These are phyloP conservation scores for Acrobasis repandana DNA, from an alignment of 2,888 invertebrate species.

Conservation along the genomic window DNA sequence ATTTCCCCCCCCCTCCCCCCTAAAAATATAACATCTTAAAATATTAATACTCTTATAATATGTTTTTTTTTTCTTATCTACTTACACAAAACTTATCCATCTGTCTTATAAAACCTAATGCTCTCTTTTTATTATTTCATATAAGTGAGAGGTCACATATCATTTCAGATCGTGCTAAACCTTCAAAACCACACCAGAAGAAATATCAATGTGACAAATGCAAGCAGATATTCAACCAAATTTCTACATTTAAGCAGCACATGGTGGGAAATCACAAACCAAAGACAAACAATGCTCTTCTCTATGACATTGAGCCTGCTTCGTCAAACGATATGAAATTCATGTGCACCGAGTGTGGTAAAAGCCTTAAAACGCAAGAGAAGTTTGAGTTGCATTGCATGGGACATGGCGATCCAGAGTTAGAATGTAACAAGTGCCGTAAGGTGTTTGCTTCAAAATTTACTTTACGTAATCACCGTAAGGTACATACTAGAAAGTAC, in stretches of 20 bases:
- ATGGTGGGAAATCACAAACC: slow-evolving; percentile 52
- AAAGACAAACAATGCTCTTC: slow-evolving; percentile 18
- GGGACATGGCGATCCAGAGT: slow-evolving; percentile 71
- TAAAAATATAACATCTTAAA: no score
- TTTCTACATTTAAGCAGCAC: slow-evolving; percentile 62
- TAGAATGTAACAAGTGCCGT: slow-evolving; percentile 69
- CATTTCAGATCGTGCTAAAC: slow-evolving; percentile 34
- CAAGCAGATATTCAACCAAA: slow-evolving; percentile 65
- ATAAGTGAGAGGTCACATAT: not conserved
- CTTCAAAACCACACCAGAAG: slow-evolving; percentile 46
- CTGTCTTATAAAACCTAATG: no score
- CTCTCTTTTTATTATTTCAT: no score
- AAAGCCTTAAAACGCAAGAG: slow-evolving; percentile 57
- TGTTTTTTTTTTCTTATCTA: no score
- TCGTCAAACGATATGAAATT: slow-evolving; percentile 44
- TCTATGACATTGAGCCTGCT: slow-evolving; percentile 30
- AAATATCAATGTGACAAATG: slow-evolving; percentile 73
- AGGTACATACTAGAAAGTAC: slow-evolving; percentile 63
- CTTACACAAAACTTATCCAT: no score
- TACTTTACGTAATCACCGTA: slow-evolving; percentile 64
- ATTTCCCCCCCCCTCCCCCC: no score
- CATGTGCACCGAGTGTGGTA: slow-evolving; percentile 64
- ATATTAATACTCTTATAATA: no score
- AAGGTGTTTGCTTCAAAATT: slow-evolving; percentile 76
- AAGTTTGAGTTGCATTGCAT: slow-evolving; percentile 67